Base-by-base conservation (phyloP, 2,797 vertebrate genomes). In the Tadarida brasiliensis region DNA sequence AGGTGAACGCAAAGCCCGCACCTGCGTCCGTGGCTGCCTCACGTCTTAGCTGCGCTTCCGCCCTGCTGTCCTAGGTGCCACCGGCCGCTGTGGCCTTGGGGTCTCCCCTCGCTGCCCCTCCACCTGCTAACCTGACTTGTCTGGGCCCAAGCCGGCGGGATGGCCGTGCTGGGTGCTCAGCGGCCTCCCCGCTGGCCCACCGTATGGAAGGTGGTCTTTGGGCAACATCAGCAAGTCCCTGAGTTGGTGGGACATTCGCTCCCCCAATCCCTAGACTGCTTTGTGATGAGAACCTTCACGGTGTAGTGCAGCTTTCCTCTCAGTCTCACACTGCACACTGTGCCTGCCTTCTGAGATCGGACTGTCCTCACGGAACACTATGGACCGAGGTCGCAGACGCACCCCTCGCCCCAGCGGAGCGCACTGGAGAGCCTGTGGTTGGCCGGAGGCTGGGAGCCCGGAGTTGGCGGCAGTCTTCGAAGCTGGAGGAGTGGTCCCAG, bases 161-260 rank as follows among this genome's bases (percentile, higher is more conserved):
- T 19, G 39, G 76, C 56, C 28, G 15, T 19, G 10, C 44, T 24
- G 17, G 20, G 12, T 14, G 71, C 28, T 49, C 81, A 22, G 15
- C 0, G 0, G 47, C 20, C n/a, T 44, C 67, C 24, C 11, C 12
- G 5, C 19, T 6, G 2, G 35, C 77, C 65, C 2, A 11, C 61
- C n/a, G 33, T 26, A 47, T 10, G 33, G 35, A 73, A 78, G 57
- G 91, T 71, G n/a, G 49, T n/a, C 44, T 84, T 57, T 44, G 26
- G 63, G 14, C 14, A 44, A 26, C 33, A 33, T 20, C 33, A 61
- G 61, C 44, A 65, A 77, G 49, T 33, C 61, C 47, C 22, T 10
- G 7, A 49, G 14, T 63, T 67, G 61, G 7, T 26, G 56, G 61
- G 92, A 74, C 14, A 10, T n/a, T 47, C 11, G 49, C 12, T 39